A percentile compares a stretch with the other conserved stretches of the same genome.
phyloP scores from a whole-genome alignment of 2,797 vertebrate genomes.

The Esox lucius region DNA sequence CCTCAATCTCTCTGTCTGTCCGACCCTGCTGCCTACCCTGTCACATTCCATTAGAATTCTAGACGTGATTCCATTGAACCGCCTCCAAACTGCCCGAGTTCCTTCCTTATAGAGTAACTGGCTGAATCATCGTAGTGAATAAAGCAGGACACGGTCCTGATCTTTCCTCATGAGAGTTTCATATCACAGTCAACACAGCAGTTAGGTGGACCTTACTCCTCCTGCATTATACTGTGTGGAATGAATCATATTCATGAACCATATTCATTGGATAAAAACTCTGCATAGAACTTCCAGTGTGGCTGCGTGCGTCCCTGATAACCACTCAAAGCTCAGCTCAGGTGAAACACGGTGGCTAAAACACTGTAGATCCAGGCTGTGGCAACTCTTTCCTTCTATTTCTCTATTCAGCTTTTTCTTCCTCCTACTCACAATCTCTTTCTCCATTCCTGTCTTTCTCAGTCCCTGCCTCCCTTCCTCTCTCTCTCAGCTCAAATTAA shows the following conservation, averaged over 20 bases:
- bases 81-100: conserved; percentile 6
- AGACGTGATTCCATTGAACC: background rate
- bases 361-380: conserved; percentile 8
- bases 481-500: conserved; percentile 44
- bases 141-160: background rate
- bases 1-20: background rate
- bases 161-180: conserved; percentile 12
- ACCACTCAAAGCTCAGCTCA: conserved; percentile 12
- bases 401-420: conserved; percentile 1
- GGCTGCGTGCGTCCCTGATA: conserved; percentile 5
- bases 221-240: conserved; percentile 7
- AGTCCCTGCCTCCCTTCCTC: background rate
- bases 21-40: background rate
- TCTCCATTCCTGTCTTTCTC: background rate
- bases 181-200: conserved; percentile 3
- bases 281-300: conserved; percentile 37
- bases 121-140: conserved; percentile 2
- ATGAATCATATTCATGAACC: conserved; percentile 7
- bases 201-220: background rate
- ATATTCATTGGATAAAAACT: conserved; percentile 14
- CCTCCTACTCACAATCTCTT: background rate
- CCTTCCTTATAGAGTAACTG: background rate
- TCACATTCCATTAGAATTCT: background rate
- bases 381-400: conserved; percentile 5
- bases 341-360: background rate